Evolutionary conservation across 2,113 vertebrate genomes (phyloP), one percentile per base, ranked within the genome.

Genomic region (Xerus inauris): DNA sequence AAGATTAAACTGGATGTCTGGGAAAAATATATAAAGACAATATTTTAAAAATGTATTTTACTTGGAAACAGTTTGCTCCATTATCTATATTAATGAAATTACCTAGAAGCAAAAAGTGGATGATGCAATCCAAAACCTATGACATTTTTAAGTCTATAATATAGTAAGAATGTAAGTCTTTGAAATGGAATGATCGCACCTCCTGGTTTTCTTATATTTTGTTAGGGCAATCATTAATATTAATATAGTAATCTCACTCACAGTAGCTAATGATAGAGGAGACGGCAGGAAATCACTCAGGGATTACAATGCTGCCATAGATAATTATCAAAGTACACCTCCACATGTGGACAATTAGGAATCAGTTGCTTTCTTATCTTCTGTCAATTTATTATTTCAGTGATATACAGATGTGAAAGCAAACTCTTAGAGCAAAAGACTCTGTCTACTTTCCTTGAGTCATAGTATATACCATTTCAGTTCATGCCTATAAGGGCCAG

Each of bases 61-160:
- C 10, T 64, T 35, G 87, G 47, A 49, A 57, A 40, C 42, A 79
- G 17, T 67, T 87, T 95, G 7, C 2, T 73, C 35, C 24, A 88
- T 47, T 62, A 47, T 67, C 47, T 86, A 24, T 42, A 49, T 35
- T 67, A 95, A 67, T 82, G 4, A 91, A 69, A 96, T 83, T 77
- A 85, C 40, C 54, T 81, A 77, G 71, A 94, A 95, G 86, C n/a
- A 84, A 72, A 89, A 75, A 83, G 30, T 87, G 19, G 93, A 91
- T 26, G 22, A 79, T 69, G 7, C 5, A 86, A 72, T 10, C 11
- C 40, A 4, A 89, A 94, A 90, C 1, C 76, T 49, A 91, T 0
- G 0, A 92, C 75, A 92, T 92, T 45, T 71, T 20, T 8, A 57
- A 88, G 8, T 91, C 0, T 64, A 64, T 32, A 62, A 30, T 75